phyloP scores from a whole-genome alignment of 2,113 vertebrate genomes.

The Chaetops frenatus region DNA sequence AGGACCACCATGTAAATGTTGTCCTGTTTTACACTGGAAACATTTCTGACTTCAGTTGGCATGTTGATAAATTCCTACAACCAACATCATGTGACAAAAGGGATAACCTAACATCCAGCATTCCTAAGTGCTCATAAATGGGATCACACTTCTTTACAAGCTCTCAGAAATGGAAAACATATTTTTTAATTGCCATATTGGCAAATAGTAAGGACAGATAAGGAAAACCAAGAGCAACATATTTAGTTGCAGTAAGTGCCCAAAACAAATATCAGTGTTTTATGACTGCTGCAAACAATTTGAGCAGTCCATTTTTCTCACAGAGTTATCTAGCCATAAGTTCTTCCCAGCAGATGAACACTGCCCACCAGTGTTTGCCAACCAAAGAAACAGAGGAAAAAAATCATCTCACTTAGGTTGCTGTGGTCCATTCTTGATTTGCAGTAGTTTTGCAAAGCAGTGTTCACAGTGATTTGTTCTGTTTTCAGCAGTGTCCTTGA shows the following conservation, averaged over 20 bases:
- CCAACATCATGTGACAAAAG: not conserved
- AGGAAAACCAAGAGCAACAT: not conserved
- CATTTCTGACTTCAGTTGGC: not conserved
- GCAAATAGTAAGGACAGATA: not conserved
- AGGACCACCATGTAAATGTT: not conserved
- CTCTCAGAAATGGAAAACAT: not conserved
- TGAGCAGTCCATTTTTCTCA: not conserved
- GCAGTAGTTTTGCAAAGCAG: conserved; percentile 57
- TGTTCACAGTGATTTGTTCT: conserved; percentile 41
- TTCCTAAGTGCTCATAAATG: not conserved
- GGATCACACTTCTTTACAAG: not conserved
- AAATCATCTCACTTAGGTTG: not conserved
- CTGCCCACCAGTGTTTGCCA: not conserved
- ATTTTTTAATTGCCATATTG: not conserved
- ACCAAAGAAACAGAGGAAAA: not conserved
- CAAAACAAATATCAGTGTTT: not conserved
- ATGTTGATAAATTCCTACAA: not conserved
- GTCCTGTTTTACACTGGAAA: not conserved
- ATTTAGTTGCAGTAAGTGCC: not conserved
- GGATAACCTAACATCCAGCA: not conserved
- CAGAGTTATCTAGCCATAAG: not conserved
- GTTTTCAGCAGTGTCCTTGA: conserved; percentile 59
- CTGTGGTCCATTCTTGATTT: not conserved
- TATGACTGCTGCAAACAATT: not conserved
- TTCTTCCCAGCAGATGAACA: not conserved